Percentiles rank a stretch among this genome's conserved stretches.
phyloP scores from a whole-genome alignment of 2,113 vertebrate genomes.

The Anarhynchus alexandrinus region DNA sequence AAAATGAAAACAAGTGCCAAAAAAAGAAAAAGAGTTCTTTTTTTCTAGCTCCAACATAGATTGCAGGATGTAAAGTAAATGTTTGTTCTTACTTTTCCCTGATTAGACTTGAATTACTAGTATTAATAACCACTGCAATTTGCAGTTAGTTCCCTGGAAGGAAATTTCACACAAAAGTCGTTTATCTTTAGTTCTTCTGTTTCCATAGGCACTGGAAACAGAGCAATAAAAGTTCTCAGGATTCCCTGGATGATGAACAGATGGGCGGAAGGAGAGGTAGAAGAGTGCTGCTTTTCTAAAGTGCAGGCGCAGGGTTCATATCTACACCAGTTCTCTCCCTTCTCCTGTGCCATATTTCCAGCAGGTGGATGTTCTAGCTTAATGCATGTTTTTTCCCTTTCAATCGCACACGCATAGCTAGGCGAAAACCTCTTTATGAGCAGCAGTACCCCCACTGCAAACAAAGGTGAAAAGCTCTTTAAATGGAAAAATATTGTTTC shows the following conservation, averaged over 20 bases:
- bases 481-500: background rate
- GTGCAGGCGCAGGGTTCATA: background rate
- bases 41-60: background rate
- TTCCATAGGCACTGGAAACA: background rate
- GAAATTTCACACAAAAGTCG: background rate
- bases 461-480: background rate
- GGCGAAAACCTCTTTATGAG: background rate
- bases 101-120: background rate
- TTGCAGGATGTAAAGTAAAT: background rate
- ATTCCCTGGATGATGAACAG: background rate
- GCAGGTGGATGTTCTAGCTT: background rate
- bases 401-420: background rate
- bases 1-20: background rate
- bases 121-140: background rate
- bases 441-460: background rate
- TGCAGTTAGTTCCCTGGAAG: background rate
- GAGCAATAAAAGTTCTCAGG: background rate
- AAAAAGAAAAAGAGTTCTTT: background rate
- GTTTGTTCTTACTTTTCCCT: background rate
- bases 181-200: background rate
- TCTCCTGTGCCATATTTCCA: background rate
- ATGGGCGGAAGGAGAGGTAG: background rate
- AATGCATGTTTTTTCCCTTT: fast-evolving
- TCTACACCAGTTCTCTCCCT: background rate
- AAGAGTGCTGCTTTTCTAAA: background rate